A percentile compares a stretch with the other conserved stretches of the same genome.
These are phyloP conservation scores for Zelleria hepariella DNA, from an alignment of 2,888 invertebrate genomes.

Conservation along the genomic window DNA sequence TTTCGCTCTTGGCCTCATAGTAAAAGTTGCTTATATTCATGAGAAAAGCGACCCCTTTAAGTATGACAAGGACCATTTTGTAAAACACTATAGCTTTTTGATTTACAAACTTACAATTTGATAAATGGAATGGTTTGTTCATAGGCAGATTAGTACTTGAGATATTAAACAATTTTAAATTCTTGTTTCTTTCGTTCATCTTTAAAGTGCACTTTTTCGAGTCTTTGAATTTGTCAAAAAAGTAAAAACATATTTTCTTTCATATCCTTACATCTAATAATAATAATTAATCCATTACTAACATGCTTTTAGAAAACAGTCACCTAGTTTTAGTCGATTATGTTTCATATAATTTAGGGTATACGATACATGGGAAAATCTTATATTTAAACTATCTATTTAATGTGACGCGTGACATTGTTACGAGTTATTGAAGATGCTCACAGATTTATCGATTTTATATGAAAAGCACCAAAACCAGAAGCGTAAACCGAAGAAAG, in stretches of 20 bases:
- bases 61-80: too few species aligned
- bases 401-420: neutral
- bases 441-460: neutral
- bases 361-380: neutral
- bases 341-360: neutral
- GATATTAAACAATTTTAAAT: neutral
- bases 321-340: slow-evolving; percentile 1
- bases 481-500: too few species aligned
- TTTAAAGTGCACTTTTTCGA: neutral
- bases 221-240: slow-evolving; percentile 2
- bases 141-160: neutral
- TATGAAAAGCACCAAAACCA: neutral
- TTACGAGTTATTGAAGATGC: neutral
- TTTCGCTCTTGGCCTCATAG: too few species aligned
- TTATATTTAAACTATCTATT: neutral
- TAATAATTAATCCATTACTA: neutral
- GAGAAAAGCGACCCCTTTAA: too few species aligned
- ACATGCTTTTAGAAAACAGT: neutral
- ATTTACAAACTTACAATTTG: neutral
- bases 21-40: too few species aligned
- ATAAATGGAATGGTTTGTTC: neutral
- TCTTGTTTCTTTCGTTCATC: neutral
- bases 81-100: too few species aligned
- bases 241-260: neutral
- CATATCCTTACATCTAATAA: neutral